phyloP scores from a whole-genome alignment of 1,140 invertebrate species.

The Pogonus chalceus region DNA sequence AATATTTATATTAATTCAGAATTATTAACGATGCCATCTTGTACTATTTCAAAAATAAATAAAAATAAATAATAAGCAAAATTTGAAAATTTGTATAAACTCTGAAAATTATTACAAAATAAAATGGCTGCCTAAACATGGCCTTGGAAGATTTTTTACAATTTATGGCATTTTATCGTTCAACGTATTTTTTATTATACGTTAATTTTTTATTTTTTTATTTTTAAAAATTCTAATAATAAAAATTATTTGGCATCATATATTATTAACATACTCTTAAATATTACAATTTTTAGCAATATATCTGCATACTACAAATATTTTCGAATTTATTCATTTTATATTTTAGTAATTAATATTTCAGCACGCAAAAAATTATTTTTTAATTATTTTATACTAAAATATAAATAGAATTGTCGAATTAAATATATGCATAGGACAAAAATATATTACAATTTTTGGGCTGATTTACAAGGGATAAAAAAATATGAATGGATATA shows the following conservation, averaged over 20 bases:
- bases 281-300: conserved; percentile 9
- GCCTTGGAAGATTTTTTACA: conserved; percentile 21
- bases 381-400: neutral
- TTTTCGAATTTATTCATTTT: neutral
- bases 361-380: neutral
- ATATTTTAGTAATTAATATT: neutral
- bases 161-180: neutral
- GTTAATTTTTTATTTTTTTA: neutral
- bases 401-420: neutral
- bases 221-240: conserved; percentile 4
- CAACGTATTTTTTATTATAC: no score
- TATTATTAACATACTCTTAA: conserved; percentile 30
- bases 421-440: neutral
- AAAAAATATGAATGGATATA: no score
- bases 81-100: neutral
- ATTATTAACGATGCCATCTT: neutral
- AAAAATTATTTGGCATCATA: conserved; percentile 32
- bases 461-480: conserved; percentile 4
- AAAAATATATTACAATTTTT: conserved; percentile 7
- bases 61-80: neutral
- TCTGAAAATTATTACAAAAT: conserved; percentile 15
- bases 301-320: conserved; percentile 2
- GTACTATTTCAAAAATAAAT: neutral
- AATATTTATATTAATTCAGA: neutral
- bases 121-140: conserved; percentile 19